Evolutionary conservation across 1,140 invertebrate species (phyloP), one percentile per base, ranked within the genome.

Genomic region (Euwallacea fornicatus): DNA sequence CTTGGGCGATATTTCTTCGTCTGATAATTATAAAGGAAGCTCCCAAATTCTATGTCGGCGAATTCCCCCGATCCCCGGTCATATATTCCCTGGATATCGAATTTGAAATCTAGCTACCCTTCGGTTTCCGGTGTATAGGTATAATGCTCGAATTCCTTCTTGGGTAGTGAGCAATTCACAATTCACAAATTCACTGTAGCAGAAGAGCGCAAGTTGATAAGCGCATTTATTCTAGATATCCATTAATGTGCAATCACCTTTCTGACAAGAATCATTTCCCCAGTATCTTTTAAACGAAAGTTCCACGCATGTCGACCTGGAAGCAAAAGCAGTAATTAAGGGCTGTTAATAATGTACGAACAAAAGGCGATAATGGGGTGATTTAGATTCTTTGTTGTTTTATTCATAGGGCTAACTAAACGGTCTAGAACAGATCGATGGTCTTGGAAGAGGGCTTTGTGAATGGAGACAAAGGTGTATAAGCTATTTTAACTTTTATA

Each of bases 311-410:
- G 59, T 61, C 59, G 21, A 42, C 42, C 21, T 61, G 59, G 55
- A 8, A n/a, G 13, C 8, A 58, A 66, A 66, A 66, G 58, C 65
- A 66, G 43, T 66, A 66, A 66, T 66, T 66, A 66, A 66, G 65
- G 65, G 65, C 58, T 66, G 65, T 66, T 66, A 66, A 66, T 58
- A 58, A 66, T 66, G 65, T 54, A 66, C 58, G 65, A 66, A 66
- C 65, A 66, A 66, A 66, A 66, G 65, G 65, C 65, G 65, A 66
- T 66, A 66, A 66, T 66, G 46, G 53, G 65, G 53, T 66, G 65
- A 66, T 66, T 66, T 66, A 66, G 53, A 66, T 66, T 66, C 53
- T 44, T 56, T 44, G 65, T 66, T 66, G 65, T 66, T 66, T 66
- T 66, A 66, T 66, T 66, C 65, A 66, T 66, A 66, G 43, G 58